Conservation (phyloP, 37 sponge, comb jelly and placozoan genomes). For the Ephydatia muelleri region DNA sequence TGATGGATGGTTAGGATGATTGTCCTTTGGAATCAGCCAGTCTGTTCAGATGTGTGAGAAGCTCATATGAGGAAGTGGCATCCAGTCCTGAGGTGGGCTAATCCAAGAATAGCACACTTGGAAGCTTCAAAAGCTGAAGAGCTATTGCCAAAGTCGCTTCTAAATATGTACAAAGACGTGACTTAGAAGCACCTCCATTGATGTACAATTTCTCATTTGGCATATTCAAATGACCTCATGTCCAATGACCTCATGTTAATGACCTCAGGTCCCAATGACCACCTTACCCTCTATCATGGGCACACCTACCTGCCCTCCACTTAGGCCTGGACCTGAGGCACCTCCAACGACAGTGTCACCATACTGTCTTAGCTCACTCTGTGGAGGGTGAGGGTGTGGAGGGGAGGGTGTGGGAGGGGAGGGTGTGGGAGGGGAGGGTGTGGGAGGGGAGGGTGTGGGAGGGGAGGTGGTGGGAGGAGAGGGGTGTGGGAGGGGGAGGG, state of each 20-base stretch:
- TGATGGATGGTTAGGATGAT: slow-evolving; percentile 73
- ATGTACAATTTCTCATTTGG: not conserved
- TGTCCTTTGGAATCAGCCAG: slow-evolving; percentile 49
- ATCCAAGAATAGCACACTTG: slow-evolving; percentile 72
- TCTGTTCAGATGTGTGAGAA: slow-evolving; percentile 47
- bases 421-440: no score
- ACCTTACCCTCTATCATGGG: not conserved
- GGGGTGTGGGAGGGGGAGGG: no score
- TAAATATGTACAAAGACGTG: slow-evolving; percentile 8
- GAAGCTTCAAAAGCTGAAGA: slow-evolving; percentile 64
- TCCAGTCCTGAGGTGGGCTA: slow-evolving; percentile 81
- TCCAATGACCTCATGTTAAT: no score
- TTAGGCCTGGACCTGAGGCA: slow-evolving; percentile 71
- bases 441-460: no score
- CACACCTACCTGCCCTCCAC: slow-evolving; percentile 82
- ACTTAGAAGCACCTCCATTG: no score
- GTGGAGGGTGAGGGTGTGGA: no score
- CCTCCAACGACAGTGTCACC: slow-evolving; percentile 78
- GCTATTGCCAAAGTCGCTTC: slow-evolving; percentile 69
- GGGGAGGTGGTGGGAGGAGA: no score
- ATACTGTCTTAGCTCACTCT: slow-evolving; percentile 57
- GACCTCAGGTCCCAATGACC: not conserved
- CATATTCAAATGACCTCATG: not conserved
- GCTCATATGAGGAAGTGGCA: slow-evolving; percentile 54
- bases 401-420: no score